A percentile compares a stretch with the other conserved stretches of the same genome.
Conservation (phyloP, 2,113 vertebrate species). For the Coptodon bakossiorum region DNA sequence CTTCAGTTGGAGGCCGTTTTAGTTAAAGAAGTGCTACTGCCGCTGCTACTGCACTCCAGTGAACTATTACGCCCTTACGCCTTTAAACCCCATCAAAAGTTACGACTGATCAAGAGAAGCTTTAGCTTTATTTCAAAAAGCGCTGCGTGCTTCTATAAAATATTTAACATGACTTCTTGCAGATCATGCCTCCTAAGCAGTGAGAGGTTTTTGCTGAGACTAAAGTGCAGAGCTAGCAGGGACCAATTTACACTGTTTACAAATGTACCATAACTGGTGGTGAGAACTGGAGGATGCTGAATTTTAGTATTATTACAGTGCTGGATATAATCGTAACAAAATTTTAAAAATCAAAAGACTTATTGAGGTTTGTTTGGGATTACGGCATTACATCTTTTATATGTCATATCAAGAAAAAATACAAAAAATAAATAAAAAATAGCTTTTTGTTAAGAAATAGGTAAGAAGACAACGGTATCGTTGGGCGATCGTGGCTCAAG, state of each 20-base stretch:
- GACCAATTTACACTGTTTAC: background rate
- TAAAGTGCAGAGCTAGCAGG: background rate
- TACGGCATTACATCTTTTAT: background rate
- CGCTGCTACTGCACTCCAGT: background rate
- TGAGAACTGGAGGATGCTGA: background rate
- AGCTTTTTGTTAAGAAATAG: background rate
- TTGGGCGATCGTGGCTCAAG: no score
- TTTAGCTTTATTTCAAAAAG: constrained; percentile 6
- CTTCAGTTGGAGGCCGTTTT: background rate
- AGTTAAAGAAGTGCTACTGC: background rate
- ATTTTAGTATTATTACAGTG: background rate
- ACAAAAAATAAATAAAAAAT: background rate
- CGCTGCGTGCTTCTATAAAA: constrained; percentile 20
- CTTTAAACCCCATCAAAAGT: constrained; percentile 12
- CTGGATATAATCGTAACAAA: background rate
- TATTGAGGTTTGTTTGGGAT: background rate
- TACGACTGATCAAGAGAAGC: background rate
- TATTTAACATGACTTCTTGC: constrained; percentile 17
- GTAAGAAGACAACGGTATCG: accelerated
- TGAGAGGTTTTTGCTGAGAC: background rate
- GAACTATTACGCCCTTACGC: background rate
- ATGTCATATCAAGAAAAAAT: background rate
- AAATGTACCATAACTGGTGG: background rate
- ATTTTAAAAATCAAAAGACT: background rate
- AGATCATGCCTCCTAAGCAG: background rate